Conservation (phyloP, 2,797 vertebrate genomes). For the Pyrocephalus nanus region DNA sequence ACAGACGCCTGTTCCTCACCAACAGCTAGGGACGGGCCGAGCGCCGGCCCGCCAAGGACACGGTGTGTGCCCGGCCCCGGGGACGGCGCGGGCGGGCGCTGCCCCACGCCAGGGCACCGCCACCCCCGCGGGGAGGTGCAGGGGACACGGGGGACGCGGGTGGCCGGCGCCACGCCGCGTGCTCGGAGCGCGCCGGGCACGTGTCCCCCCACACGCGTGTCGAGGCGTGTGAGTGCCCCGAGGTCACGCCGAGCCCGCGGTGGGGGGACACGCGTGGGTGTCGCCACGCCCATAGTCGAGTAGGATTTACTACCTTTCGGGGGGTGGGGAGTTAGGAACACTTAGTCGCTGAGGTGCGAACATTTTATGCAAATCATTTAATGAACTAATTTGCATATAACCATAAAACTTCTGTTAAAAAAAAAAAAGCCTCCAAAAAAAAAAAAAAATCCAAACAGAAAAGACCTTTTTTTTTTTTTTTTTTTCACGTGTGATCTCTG, state of each 20-base stretch:
- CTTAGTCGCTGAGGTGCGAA: slow-evolving; percentile 37
- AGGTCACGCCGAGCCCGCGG: neutral
- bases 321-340: slow-evolving; percentile 28
- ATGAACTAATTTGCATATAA: slow-evolving; percentile 68
- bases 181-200: neutral
- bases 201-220: neutral
- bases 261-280: neutral
- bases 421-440: neutral
- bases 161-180: neutral
- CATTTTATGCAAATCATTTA: slow-evolving; percentile 69
- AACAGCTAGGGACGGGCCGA: neutral
- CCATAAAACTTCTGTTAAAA: slow-evolving; percentile 53
- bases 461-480: neutral
- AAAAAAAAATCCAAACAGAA: neutral
- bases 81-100: neutral
- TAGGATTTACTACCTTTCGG: slow-evolving; percentile 25
- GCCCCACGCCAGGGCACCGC: neutral
- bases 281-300: neutral
- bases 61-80: neutral
- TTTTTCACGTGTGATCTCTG: neutral
- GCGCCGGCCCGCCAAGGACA: neutral
- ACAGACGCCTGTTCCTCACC: slow-evolving; percentile 40
- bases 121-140: neutral
- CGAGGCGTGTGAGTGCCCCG: neutral
- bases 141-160: neutral